Evolutionary conservation across 2,888 invertebrate species (phyloP).

Genomic region (Trichopria drosophilae): DNA sequence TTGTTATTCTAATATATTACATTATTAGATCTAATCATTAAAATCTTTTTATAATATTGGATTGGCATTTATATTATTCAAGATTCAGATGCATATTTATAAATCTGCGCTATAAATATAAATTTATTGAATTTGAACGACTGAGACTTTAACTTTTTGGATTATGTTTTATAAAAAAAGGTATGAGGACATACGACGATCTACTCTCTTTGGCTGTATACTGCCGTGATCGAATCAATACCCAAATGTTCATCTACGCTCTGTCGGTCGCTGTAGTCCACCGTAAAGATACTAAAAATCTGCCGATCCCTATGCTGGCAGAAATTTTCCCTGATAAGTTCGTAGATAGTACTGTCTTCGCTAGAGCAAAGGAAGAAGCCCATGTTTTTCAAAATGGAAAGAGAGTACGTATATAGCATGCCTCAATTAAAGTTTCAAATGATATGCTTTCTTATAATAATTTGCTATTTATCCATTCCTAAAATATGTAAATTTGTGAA

Average conservation of each 20-base stretch:
- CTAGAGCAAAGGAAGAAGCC: slow-evolving; percentile 70
- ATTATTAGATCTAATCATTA: too few relatives aligned
- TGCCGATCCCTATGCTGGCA: slow-evolving; percentile 73
- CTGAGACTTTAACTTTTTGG: too few relatives aligned
- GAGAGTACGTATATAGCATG: slow-evolving; percentile 61
- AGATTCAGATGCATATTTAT: too few relatives aligned
- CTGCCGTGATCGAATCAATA: slow-evolving; percentile 75
- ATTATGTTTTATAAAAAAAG: too few relatives aligned
- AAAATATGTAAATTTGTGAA: too few relatives aligned
- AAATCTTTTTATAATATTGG: too few relatives aligned
- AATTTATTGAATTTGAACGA: too few relatives aligned
- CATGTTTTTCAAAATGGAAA: slow-evolving; percentile 65
- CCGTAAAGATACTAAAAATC: slow-evolving; percentile 70
- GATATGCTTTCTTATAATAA: too few relatives aligned
- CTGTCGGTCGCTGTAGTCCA: slow-evolving; percentile 76
- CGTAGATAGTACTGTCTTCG: slow-evolving; percentile 73
- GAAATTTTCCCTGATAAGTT: slow-evolving; percentile 84
- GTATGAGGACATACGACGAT: slow-evolving; percentile 72
- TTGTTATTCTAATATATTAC: too few relatives aligned
- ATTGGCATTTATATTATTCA: too few relatives aligned
- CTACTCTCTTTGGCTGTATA: slow-evolving; percentile 72
- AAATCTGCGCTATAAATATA: too few relatives aligned
- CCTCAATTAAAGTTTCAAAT: background rate
- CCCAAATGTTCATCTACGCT: slow-evolving; percentile 79
- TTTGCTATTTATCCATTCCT: too few relatives aligned